Evolutionary conservation across 2,888 invertebrate genomes (phyloP).

Genomic region (Clitarchus hookeri): DNA sequence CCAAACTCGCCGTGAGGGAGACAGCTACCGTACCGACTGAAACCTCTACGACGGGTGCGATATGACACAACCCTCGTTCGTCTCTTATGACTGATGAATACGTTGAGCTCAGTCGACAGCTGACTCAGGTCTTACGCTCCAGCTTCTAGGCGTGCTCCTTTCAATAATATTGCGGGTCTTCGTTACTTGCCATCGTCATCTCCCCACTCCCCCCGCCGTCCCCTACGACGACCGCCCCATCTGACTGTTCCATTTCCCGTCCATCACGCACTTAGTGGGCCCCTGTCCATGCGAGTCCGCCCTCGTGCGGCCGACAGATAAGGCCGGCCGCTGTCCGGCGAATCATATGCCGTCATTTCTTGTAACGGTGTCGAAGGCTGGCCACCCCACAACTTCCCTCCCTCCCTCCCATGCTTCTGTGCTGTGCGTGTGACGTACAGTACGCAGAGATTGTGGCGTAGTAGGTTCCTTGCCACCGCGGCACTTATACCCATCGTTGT

Average conservation of each 20-base stretch:
- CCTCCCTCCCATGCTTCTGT: neutral
- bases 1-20: too few species aligned
- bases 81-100: too few species aligned
- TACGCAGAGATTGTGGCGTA: too few species aligned
- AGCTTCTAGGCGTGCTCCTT: too few species aligned
- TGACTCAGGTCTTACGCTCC: too few species aligned
- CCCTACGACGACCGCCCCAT: neutral
- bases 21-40: too few species aligned
- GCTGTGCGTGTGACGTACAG: neutral
- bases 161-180: too few species aligned
- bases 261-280: neutral
- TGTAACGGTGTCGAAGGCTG: neutral
- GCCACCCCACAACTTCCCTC: neutral
- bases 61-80: too few species aligned
- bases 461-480: too few species aligned
- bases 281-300: neutral
- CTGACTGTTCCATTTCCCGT: neutral
- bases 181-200: neutral
- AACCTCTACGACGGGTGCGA: too few species aligned
- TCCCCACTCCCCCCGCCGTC: neutral
- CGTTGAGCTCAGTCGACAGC: too few species aligned
- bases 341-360: slow-evolving; percentile 1
- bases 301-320: neutral
- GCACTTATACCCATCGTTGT: too few species aligned
- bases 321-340: neutral